phyloP scores from a whole-genome alignment of 1,140 invertebrate species.

The Mya arenaria region DNA sequence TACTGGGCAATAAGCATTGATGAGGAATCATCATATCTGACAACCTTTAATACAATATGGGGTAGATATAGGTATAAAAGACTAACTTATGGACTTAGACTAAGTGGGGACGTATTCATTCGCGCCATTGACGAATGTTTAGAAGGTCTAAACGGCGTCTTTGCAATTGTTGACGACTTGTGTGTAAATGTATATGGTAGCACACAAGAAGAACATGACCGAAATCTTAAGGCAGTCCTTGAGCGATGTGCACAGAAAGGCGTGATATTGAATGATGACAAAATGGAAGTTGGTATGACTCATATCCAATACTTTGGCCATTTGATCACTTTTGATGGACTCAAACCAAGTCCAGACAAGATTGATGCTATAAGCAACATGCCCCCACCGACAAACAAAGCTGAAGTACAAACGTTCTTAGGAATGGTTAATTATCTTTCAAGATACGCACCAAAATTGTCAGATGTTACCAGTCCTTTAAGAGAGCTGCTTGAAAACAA shows the following conservation, averaged over 20 bases:
- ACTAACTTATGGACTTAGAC: background rate
- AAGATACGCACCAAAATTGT: slow-evolving; percentile 10
- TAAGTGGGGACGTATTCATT: background rate
- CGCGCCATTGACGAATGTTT: background rate
- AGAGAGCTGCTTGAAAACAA: slow-evolving; percentile 1
- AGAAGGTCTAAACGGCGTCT: background rate
- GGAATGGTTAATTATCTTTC: slow-evolving; percentile 71
- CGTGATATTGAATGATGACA: background rate
- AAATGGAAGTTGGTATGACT: background rate
- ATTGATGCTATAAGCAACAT: background rate
- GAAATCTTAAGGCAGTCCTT: background rate
- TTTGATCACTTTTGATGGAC: background rate
- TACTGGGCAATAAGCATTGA: background rate
- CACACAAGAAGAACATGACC: background rate
- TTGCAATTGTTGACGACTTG: background rate
- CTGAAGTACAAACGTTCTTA: slow-evolving; percentile 63
- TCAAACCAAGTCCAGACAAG: background rate
- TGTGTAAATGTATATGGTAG: background rate
- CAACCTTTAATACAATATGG: slow-evolving; percentile 73
- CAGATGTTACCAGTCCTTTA: slow-evolving; percentile 8
- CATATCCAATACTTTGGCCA: slow-evolving; percentile 7
- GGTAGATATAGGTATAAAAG: slow-evolving; percentile 49
- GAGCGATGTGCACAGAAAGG: background rate
- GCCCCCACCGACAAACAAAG: background rate
- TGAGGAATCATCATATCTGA: slow-evolving; percentile 55